Conservation (phyloP, 2,113 vertebrate species). For the Chroicocephalus ridibundus region DNA sequence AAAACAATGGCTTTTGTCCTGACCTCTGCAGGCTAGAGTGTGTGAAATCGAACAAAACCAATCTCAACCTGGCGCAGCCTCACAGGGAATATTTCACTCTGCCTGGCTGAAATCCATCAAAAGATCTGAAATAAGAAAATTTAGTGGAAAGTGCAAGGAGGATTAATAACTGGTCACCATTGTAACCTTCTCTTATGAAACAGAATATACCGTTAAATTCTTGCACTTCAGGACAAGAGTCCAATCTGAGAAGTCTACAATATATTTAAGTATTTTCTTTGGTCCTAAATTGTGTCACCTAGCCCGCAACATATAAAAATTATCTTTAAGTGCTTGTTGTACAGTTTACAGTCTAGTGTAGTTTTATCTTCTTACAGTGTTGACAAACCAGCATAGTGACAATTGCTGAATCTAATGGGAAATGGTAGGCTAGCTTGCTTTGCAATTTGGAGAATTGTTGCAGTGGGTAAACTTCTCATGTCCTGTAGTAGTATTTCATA, state of each 20-base stretch:
- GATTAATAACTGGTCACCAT: background rate
- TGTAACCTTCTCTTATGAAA: background rate
- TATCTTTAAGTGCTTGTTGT: background rate
- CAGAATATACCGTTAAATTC: background rate
- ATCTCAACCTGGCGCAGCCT: background rate
- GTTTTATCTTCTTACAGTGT: background rate
- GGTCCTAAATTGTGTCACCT: background rate
- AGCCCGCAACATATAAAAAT: background rate
- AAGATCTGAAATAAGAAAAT: background rate
- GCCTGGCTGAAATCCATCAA: background rate
- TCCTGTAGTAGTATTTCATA: background rate
- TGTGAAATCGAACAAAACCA: background rate
- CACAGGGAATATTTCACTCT: background rate
- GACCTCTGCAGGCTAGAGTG: background rate
- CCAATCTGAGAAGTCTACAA: background rate
- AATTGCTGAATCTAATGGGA: background rate
- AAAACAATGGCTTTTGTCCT: background rate
- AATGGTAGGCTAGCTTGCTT: background rate
- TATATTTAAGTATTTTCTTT: background rate
- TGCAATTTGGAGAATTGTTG: background rate
- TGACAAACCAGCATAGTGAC: background rate
- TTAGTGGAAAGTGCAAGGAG: background rate
- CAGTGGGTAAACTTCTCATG: background rate
- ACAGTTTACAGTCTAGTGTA: background rate
- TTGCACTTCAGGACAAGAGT: background rate